phyloP scores from a whole-genome alignment of 2,888 invertebrate species.

The Miltochrista miniata region DNA sequence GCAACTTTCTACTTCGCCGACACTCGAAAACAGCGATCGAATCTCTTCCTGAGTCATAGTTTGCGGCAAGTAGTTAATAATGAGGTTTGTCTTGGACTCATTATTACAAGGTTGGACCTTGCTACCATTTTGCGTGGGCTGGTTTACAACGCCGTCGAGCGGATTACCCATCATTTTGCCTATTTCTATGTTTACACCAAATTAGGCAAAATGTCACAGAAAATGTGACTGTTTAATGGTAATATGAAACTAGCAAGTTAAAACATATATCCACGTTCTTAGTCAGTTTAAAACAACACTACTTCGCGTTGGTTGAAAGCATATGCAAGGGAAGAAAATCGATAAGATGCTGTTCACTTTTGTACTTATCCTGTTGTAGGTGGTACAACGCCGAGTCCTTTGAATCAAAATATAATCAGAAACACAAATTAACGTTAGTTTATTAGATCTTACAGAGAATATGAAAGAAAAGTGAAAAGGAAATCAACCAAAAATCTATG shows the following conservation, averaged over 20 bases:
- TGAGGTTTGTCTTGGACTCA: slow-evolving; percentile 98
- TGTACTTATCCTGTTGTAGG: slow-evolving; percentile 75
- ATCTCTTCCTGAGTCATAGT: slow-evolving; percentile 99
- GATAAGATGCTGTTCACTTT: slow-evolving; percentile 83
- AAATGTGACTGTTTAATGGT: slow-evolving; percentile 49
- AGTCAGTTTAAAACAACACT: slow-evolving; percentile 66
- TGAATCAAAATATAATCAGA: slow-evolving; percentile 75
- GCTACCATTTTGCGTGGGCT: slow-evolving; percentile 91
- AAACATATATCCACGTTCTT: slow-evolving; percentile 57
- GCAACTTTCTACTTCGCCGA: slow-evolving; percentile 98
- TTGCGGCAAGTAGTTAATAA: slow-evolving; percentile 99
- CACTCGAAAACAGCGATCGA: slow-evolving; percentile 95
- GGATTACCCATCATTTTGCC: slow-evolving; percentile 82
- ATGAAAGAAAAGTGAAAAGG: slow-evolving; percentile 82
- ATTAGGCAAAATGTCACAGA: slow-evolving; percentile 61
- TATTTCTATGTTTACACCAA: slow-evolving; percentile 62
- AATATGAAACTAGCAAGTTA: slow-evolving; percentile 56
- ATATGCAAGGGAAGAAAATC: slow-evolving; percentile 84
- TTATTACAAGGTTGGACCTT: slow-evolving; percentile 87
- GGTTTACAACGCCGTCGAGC: slow-evolving; percentile 78
- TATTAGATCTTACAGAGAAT: slow-evolving; percentile 79
- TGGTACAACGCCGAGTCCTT: slow-evolving; percentile 62
- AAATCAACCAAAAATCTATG: slow-evolving; percentile 84
- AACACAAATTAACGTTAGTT: slow-evolving; percentile 78
- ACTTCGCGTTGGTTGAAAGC: slow-evolving; percentile 83